Evolutionary conservation across 2,797 vertebrate genomes (phyloP), one percentile per base, ranked within the genome.

Genomic region (Pempheris klunzingeri): DNA sequence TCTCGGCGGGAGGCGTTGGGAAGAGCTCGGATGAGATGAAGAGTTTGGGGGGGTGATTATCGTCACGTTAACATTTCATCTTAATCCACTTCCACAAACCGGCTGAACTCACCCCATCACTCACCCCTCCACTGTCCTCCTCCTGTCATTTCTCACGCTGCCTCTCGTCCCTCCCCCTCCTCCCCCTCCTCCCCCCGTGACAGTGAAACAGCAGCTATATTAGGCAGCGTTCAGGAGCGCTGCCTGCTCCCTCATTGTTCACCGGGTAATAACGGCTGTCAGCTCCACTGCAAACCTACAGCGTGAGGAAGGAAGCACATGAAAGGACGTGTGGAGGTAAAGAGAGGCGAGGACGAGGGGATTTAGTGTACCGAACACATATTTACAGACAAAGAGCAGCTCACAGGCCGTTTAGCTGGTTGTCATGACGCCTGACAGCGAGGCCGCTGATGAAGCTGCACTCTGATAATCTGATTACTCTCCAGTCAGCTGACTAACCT

Each of bases 211-310:
- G 86, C 64, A 43, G 84, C 83, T 88, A 83, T 84, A 90, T 91
- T 80, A 83, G 55, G 84, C 75, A 22, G 0, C 53, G 54, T 64
- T 84, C 77, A 77, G 77, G 68, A 85, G 71, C 43, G 71, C 83
- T 86, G 87, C 87, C 87, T 87, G 65, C 53, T 80, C 80, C 36
- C 26, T 85, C 85, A 89, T 82, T 82, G 77, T 88, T 87, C 66
- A 18, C 28, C 10, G 8, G n/a, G 59, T 80, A 86, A 86, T 83
- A 90, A 80, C 13, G 64, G 46, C 81, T 84, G 85, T 78, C 87
- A 79, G 4, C 72, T 67, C 50, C 65, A 18, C 73, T 78, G 69
- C 65, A 78, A 67, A 69, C 70, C 66, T 77, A 71, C 74, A 73
- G 20, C 4, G 3, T 28, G 72, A 70, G 47, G 5, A 32, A n/a